phyloP scores from a whole-genome alignment of 2,797 vertebrate species.

The Alca torda region DNA sequence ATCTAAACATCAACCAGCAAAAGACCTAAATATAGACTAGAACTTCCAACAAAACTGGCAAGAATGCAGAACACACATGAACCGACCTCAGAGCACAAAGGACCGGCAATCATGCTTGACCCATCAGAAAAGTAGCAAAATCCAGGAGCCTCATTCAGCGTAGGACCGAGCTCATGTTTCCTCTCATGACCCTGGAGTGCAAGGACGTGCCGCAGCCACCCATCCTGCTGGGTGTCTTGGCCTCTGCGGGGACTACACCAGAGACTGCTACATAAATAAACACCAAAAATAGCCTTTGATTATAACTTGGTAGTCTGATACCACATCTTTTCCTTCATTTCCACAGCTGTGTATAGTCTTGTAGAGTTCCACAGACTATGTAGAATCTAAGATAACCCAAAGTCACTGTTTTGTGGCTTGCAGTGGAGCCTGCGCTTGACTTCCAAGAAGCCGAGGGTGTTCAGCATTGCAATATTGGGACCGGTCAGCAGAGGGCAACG shows the following conservation, averaged over 20 bases:
- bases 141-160: neutral
- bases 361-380: neutral
- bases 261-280: neutral
- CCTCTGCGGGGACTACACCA: neutral
- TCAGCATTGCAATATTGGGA: neutral
- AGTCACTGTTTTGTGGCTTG: neutral
- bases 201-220: neutral
- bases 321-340: neutral
- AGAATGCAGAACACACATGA: neutral
- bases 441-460: neutral
- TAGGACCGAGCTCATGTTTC: fast-evolving
- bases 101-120: neutral
- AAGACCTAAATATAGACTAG: neutral
- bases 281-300: neutral
- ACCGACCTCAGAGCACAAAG: neutral
- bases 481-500: neutral
- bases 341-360: neutral
- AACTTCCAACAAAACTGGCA: neutral
- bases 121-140: neutral
- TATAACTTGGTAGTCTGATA: neutral
- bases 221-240: fast-evolving
- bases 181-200: fast-evolving
- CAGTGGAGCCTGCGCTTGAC: fast-evolving
- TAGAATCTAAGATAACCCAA: neutral
- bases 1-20: neutral